Base-by-base conservation (phyloP, 2,888 invertebrate species). In the Tinea trinotella region DNA sequence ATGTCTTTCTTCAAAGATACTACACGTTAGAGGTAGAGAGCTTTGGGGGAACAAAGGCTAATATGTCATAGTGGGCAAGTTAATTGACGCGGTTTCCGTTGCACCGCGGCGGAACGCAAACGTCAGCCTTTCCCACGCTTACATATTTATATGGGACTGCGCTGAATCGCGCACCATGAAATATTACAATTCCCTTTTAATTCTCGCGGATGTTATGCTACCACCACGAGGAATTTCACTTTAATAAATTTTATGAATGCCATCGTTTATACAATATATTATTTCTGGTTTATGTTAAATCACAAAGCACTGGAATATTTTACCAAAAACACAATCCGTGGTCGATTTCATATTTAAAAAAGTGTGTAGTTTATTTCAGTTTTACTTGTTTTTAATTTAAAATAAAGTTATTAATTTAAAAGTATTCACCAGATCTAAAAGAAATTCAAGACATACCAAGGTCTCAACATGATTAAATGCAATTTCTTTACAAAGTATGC, bases 71-170 rank as follows among this genome's bases (percentile, higher is more conserved):
- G 76, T 64, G 72, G 72, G 70, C 73, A 74, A 80, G 78, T 82
- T 84, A 85, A 85, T 84, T 84, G 84, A 84, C 84, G 82, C 75
- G 77, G 82, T 77, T 84, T 84, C 84, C 84, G 84, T 66, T 74
- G 71, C 74, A 71, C 71, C 72, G 75, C 76, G 71, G 77, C 71
- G 78, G 77, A 79, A 81, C 76, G 77, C 76, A 82, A 74, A 75
- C 78, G 79, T 79, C 78, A 74, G 69, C 70, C 70, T 74, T 83
- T 79, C 81, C 81, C 78, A 62, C 66, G 71, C 70, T 77, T 76
- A 78, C 79, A 80, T 81, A 79, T 82, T 78, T 82, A 82, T 82
- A 76, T 62, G 70, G 61, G 69, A 66, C 64, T 66, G 63, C 62
- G 61, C 61, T 63, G 57, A 61, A 62, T 65, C 62, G 63, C 63